These are phyloP conservation scores for Hydraecia micacea DNA, from an alignment of 2,888 invertebrate genomes.

Conservation along the genomic window DNA sequence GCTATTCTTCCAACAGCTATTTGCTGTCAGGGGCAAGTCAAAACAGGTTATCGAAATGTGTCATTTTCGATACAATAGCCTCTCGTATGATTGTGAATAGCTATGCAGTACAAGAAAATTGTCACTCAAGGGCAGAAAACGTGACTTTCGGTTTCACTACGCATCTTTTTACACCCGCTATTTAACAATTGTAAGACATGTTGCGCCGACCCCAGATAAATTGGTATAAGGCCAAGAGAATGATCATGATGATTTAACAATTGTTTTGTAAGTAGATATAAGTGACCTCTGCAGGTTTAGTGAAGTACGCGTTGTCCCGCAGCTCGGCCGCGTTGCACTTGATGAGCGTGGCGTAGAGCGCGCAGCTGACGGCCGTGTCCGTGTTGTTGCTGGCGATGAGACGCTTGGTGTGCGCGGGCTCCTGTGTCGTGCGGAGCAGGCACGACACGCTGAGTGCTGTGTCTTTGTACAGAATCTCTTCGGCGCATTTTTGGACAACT, in stretches of 20 bases:
- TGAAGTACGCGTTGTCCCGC: constrained; percentile 79
- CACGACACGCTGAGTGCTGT: constrained; percentile 81
- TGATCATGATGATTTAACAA: background rate
- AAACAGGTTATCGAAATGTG: too few species aligned
- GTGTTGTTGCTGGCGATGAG: constrained; percentile 56
- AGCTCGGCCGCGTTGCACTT: constrained; percentile 74
- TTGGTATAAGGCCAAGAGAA: background rate
- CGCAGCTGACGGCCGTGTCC: constrained; percentile 73
- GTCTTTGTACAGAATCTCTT: constrained; percentile 79
- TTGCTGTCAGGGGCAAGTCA: too few species aligned
- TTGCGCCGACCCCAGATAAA: background rate
- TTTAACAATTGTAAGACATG: background rate
- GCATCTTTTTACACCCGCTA: background rate
- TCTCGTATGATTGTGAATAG: too few species aligned
- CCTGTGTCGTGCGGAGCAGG: constrained; percentile 69
- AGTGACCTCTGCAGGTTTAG: constrained; percentile 68
- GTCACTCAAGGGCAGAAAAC: background rate
- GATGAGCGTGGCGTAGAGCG: constrained; percentile 80
- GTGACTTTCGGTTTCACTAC: background rate
- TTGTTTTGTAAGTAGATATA: too few species aligned
- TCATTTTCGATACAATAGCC: too few species aligned
- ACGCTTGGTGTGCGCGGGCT: constrained; percentile 39
- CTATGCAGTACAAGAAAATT: too few species aligned
- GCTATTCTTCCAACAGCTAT: too few species aligned
- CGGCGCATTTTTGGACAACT: constrained; percentile 83